phyloP scores from a whole-genome alignment of 2,113 vertebrate genomes.

The Sula dactylatra region DNA sequence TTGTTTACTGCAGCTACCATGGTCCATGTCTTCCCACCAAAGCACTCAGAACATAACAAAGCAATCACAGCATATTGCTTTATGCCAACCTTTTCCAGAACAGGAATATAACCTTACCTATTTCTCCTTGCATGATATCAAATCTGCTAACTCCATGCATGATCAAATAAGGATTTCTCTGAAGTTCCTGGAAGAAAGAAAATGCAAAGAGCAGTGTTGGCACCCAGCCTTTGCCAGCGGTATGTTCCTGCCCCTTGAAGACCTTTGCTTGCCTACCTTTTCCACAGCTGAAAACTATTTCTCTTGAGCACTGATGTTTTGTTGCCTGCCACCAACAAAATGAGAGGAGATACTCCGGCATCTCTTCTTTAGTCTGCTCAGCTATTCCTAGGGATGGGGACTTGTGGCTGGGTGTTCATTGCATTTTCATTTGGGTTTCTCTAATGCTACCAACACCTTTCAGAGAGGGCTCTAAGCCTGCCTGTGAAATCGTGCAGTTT shows the following conservation, averaged over 20 bases:
- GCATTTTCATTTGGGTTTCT: not conserved
- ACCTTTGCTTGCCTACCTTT: not conserved
- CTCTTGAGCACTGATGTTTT: not conserved
- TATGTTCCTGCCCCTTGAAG: not conserved
- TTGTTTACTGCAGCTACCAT: not conserved
- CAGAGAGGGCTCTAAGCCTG: not conserved
- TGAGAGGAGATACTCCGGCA: not conserved
- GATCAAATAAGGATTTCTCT: constrained; percentile 52
- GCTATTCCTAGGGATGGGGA: not conserved
- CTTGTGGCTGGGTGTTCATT: not conserved
- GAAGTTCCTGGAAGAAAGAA: constrained; percentile 62
- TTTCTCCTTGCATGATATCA: constrained; percentile 75
- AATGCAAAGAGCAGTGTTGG: not conserved
- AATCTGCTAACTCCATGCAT: constrained; percentile 71
- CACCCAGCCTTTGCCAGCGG: not conserved
- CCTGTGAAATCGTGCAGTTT: not conserved
- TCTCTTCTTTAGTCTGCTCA: not conserved
- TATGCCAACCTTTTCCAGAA: not conserved
- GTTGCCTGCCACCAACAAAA: not conserved
- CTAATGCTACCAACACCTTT: not conserved
- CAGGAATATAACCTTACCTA: constrained; percentile 57
- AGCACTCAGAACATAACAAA: not conserved
- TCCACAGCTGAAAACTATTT: not conserved
- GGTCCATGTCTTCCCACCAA: accelerated
- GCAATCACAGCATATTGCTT: not conserved